Evolutionary conservation across 2,888 invertebrate genomes (phyloP).

Genomic region (Hanleya hanleyi): DNA sequence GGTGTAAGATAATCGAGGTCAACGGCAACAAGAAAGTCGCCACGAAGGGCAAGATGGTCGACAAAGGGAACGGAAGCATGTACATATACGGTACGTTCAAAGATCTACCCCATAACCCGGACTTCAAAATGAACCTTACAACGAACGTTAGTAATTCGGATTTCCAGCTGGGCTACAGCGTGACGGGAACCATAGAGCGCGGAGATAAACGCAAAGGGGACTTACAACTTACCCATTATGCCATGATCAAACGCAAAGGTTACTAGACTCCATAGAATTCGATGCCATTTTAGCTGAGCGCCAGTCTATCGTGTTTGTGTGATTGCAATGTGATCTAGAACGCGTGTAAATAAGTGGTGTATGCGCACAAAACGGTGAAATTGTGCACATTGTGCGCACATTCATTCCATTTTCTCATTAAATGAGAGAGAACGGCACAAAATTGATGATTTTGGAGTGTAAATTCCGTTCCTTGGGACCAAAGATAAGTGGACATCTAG

Average conservation of each 20-base stretch:
- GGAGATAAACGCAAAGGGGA: conserved; percentile 83
- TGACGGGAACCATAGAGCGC: conserved; percentile 89
- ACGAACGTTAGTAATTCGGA: conserved; percentile 89
- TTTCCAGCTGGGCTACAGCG: conserved; percentile 92
- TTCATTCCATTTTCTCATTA: not conserved
- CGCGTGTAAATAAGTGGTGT: too few species aligned
- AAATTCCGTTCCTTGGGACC: too few species aligned
- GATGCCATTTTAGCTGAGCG: too few species aligned
- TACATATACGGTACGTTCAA: conserved; percentile 87
- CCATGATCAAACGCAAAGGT: conserved; percentile 87
- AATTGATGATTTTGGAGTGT: too few species aligned
- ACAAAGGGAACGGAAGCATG: conserved; percentile 85
- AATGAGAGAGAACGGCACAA: not conserved
- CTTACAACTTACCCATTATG: conserved; percentile 90
- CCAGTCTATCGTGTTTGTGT: too few species aligned
- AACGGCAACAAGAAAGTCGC: conserved; percentile 84
- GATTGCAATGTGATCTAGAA: too few species aligned
- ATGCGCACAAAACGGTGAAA: not conserved
- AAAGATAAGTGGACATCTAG: too few species aligned
- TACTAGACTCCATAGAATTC: conserved; percentile 74
- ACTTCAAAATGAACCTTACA: conserved; percentile 81
- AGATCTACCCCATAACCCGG: conserved; percentile 49
- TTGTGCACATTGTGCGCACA: not conserved
- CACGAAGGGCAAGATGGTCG: conserved; percentile 86
- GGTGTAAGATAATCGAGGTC: conserved; percentile 89